Percentiles rank a stretch among this genome's conserved stretches.
phyloP scores from a whole-genome alignment of 2,888 invertebrate species.

The Meteorus colon region DNA sequence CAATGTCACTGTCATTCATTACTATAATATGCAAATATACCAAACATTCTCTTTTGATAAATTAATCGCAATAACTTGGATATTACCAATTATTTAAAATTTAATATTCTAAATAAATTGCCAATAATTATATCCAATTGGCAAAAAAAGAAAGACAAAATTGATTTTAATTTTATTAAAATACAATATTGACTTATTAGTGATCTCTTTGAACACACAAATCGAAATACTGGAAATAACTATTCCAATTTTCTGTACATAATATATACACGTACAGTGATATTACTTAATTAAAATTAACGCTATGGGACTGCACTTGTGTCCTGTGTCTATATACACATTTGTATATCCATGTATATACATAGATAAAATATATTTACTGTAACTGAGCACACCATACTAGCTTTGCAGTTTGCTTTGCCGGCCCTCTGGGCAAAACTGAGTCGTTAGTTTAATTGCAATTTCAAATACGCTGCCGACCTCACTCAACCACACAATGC shows the following conservation, averaged over 20 bases:
- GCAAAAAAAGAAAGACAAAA: neutral
- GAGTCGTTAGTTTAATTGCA: conserved; percentile 61
- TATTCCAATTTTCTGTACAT: conserved; percentile 54
- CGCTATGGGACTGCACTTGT: conserved; percentile 44
- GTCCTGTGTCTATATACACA: conserved; percentile 46
- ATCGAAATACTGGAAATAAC: conserved; percentile 53
- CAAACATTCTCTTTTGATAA: too few species aligned
- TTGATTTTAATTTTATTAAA: neutral
- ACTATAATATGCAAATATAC: too few species aligned
- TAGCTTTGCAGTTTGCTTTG: conserved; percentile 52
- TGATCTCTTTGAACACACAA: neutral
- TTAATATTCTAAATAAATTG: too few species aligned
- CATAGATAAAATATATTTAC: conserved; percentile 1
- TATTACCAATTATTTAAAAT: too few species aligned
- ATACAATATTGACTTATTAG: conserved; percentile 8
- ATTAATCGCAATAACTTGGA: too few species aligned
- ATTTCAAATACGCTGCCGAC: conserved; percentile 49
- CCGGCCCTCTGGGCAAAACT: conserved; percentile 51
- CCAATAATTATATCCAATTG: too few species aligned
- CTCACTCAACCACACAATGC: conserved; percentile 17
- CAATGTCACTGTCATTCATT: too few species aligned
- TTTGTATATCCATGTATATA: neutral
- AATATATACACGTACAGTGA: conserved; percentile 41
- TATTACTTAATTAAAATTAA: conserved; percentile 62
- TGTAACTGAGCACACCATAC: conserved; percentile 35